phyloP scores from a whole-genome alignment of 2,113 vertebrate species.

The Arothron firmamentum region DNA sequence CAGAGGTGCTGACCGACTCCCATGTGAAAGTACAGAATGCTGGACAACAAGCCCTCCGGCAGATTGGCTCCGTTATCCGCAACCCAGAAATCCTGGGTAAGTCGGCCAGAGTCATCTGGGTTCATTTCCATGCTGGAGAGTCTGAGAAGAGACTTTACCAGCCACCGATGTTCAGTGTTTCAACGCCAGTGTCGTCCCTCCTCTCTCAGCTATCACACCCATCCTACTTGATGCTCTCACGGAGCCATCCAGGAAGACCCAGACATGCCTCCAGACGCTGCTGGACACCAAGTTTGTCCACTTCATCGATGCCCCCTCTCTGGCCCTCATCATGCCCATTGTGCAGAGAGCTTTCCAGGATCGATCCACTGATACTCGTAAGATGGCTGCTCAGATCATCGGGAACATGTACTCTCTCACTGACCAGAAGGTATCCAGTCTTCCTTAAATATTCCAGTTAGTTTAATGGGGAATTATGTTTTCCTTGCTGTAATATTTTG shows the following conservation, averaged over 20 bases:
- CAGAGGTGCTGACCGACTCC: slow-evolving; percentile 95
- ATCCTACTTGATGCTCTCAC: slow-evolving; percentile 94
- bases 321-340: slow-evolving; percentile 98
- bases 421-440: slow-evolving; percentile 87
- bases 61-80: slow-evolving; percentile 95
- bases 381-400: slow-evolving; percentile 99
- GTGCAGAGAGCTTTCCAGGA: slow-evolving; percentile 98
- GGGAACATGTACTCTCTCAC: slow-evolving; percentile 99
- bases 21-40: slow-evolving; percentile 98
- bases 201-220: slow-evolving; percentile 86
- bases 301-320: slow-evolving; percentile 95
- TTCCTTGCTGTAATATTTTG: background rate
- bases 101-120: background rate
- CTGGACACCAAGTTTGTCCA: slow-evolving; percentile 98
- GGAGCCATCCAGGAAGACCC: slow-evolving; percentile 91
- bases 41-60: slow-evolving; percentile 92
- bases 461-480: background rate
- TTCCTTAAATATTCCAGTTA: background rate
- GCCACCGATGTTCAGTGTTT: background rate
- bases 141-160: too few species aligned
- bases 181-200: background rate
- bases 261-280: slow-evolving; percentile 92
- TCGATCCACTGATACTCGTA: slow-evolving; percentile 95
- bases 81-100: slow-evolving; percentile 97
- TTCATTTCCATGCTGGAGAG: too few species aligned